A percentile compares a stretch with the other conserved stretches of the same genome.
These are phyloP conservation scores for Asteroscopus sphinx DNA, from an alignment of 2,888 invertebrate species.

Conservation along the genomic window DNA sequence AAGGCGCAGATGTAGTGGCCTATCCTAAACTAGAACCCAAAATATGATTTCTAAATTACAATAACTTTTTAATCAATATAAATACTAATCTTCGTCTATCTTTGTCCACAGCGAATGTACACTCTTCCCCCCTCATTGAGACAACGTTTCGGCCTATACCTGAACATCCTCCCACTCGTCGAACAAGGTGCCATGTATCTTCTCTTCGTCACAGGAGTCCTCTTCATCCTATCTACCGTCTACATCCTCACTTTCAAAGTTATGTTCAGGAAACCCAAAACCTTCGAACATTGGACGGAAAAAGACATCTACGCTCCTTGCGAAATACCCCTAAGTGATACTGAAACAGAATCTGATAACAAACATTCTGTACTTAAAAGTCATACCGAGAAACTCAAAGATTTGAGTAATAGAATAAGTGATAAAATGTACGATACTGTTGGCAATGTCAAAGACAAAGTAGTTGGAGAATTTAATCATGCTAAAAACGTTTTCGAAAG, in stretches of 20 bases:
- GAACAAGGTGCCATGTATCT: constrained; percentile 90
- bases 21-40: no score
- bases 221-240: constrained; percentile 87
- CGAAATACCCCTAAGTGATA: constrained; percentile 73
- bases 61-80: no score
- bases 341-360: constrained; percentile 71
- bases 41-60: no score
- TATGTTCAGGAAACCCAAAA: constrained; percentile 69
- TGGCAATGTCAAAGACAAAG: constrained; percentile 72
- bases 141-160: constrained; percentile 92
- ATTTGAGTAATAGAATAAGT: constrained; percentile 71
- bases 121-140: constrained; percentile 91
- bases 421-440: constrained; percentile 81
- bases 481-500: constrained; percentile 74
- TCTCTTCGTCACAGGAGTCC: constrained; percentile 84
- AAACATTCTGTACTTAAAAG: constrained; percentile 45
- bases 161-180: constrained; percentile 92
- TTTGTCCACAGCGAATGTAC: constrained; percentile 91
- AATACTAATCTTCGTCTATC: constrained; percentile 9
- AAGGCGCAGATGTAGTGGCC: no score
- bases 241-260: constrained; percentile 83
- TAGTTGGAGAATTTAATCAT: constrained; percentile 66
- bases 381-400: constrained; percentile 74
- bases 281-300: constrained; percentile 60
- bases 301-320: constrained; percentile 78